Conservation (phyloP, 2,888 invertebrate species). For the Limnephilus marmoratus region DNA sequence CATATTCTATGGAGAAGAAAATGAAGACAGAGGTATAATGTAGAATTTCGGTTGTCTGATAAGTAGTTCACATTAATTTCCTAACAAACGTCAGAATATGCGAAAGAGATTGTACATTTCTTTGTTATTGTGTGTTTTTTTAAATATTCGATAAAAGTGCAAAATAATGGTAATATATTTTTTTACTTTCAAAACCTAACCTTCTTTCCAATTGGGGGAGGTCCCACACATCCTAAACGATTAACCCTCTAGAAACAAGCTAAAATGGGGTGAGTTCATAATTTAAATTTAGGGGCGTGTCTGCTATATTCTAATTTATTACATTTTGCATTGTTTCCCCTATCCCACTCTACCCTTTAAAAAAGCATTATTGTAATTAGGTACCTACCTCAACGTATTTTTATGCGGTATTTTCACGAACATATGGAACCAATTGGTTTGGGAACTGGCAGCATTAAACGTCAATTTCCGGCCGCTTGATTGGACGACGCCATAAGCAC, state of each 20-base stretch:
- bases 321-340: slow-evolving; percentile 4
- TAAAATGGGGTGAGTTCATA: not conserved
- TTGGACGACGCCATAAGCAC: slow-evolving; percentile 32
- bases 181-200: not conserved
- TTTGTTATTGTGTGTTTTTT: no score
- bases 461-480: slow-evolving; percentile 59
- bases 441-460: slow-evolving; percentile 54
- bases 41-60: no score
- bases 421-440: slow-evolving; percentile 39
- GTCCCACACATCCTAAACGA: not conserved
- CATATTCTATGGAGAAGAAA: no score
- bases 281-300: slow-evolving; percentile 13
- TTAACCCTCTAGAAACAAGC: not conserved
- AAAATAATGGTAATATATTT: no score
- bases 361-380: slow-evolving; percentile 6
- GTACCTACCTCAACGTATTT: slow-evolving; percentile 9
- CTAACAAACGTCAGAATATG: no score
- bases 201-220: not conserved
- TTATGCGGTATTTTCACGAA: not conserved
- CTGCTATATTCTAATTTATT: not conserved
- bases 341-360: slow-evolving; percentile 16
- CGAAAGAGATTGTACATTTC: no score
- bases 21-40: no score
- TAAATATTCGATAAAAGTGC: no score
- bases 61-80: no score